Evolutionary conservation across 1,140 invertebrate species (phyloP).

Genomic region (Micrasema longulum): DNA sequence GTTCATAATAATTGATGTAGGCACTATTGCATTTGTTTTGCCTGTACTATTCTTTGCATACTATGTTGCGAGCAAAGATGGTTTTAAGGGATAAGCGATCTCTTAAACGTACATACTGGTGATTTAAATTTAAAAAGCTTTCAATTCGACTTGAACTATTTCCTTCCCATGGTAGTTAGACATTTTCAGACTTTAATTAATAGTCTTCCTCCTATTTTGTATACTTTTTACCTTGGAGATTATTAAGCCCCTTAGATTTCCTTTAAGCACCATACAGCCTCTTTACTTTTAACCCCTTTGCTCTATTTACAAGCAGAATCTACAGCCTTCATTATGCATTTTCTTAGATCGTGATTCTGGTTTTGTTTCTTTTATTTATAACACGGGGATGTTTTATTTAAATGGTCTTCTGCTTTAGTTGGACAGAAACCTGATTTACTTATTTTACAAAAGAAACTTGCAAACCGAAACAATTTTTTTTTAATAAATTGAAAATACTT

Average conservation of each 20-base stretch:
- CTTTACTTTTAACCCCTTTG: slow-evolving; percentile 20
- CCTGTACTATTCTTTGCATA: no score
- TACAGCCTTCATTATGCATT: slow-evolving; percentile 30
- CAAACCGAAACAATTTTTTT: no score
- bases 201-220: neutral
- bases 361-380: slow-evolving; percentile 1
- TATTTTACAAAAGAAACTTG: no score
- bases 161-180: neutral
- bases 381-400: no score
- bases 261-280: neutral
- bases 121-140: slow-evolving; percentile 32
- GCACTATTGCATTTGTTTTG: no score
- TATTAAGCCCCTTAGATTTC: no score
- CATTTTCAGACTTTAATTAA: slow-evolving; percentile 21
- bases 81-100: slow-evolving; percentile 18
- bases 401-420: no score
- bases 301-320: slow-evolving; percentile 31
- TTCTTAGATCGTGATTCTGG: slow-evolving; percentile 10
- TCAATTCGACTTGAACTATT: neutral
- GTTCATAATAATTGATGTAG: no score
- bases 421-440: no score
- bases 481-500: no score
- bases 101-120: slow-evolving; percentile 14
- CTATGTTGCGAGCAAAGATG: no score
- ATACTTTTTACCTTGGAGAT: neutral